phyloP scores from a whole-genome alignment of 2,888 invertebrate species.

The Phengaris alcon region DNA sequence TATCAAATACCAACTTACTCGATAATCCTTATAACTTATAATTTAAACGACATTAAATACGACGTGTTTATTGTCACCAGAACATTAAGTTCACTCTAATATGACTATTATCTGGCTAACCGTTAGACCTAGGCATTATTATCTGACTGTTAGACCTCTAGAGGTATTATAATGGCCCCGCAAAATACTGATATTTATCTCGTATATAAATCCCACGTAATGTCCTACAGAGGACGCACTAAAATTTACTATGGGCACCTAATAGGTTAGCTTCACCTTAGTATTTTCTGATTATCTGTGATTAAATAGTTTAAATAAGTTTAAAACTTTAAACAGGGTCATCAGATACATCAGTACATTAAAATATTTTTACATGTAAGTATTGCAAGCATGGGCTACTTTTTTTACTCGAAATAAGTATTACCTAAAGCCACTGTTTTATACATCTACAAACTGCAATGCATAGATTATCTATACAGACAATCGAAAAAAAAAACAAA shows the following conservation, averaged over 20 bases:
- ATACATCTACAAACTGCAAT: too few relatives aligned
- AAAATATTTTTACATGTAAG: neutral
- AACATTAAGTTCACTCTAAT: slow-evolving; percentile 13
- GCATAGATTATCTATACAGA: too few relatives aligned
- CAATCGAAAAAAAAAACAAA: too few relatives aligned
- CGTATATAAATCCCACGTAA: slow-evolving; percentile 15
- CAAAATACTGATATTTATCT: slow-evolving; percentile 23
- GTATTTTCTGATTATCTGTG: neutral
- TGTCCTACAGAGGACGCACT: neutral
- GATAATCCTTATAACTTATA: slow-evolving; percentile 23
- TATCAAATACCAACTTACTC: neutral
- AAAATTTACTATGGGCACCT: slow-evolving; percentile 11
- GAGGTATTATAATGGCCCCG: slow-evolving; percentile 10
- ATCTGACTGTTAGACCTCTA: slow-evolving; percentile 8
- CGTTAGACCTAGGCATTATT: slow-evolving; percentile 16
- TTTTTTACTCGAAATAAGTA: too few relatives aligned
- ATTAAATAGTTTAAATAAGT: neutral
- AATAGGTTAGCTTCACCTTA: neutral
- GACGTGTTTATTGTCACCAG: slow-evolving; percentile 19
- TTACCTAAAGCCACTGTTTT: too few relatives aligned
- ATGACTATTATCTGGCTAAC: slow-evolving; percentile 17
- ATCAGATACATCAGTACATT: neutral
- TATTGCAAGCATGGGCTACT: too few relatives aligned
- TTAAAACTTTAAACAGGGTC: neutral
- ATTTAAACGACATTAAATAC: slow-evolving; percentile 5